Evolutionary conservation across 2,888 invertebrate species (phyloP).

Genomic region (Drosophila trichaetosa): DNA sequence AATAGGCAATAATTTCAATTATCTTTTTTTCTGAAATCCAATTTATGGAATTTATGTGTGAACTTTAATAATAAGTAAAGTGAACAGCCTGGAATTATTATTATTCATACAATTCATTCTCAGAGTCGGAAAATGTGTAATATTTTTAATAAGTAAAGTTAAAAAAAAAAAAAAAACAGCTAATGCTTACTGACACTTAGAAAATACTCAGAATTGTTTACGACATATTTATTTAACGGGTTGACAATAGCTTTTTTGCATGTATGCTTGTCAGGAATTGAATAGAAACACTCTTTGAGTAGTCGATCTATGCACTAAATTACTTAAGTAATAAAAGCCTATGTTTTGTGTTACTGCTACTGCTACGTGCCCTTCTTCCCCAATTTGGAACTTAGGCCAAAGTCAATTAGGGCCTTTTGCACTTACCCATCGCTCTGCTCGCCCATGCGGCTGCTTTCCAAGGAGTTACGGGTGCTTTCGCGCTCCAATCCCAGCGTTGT

Average conservation of each 20-base stretch:
- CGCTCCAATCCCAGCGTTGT: constrained; percentile 64
- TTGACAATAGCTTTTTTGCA: background rate
- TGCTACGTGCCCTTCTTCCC: background rate
- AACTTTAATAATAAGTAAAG: background rate
- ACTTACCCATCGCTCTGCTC: constrained; percentile 73
- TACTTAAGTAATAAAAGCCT: background rate
- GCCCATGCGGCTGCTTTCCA: constrained; percentile 71
- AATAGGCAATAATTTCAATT: background rate
- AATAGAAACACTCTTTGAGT: background rate
- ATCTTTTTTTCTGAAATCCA: background rate
- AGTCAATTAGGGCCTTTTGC: constrained; percentile 14
- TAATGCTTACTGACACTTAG: background rate
- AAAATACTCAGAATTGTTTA: background rate
- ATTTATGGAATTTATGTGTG: background rate
- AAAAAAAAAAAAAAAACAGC: background rate
- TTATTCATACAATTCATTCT: background rate
- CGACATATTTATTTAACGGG: background rate
- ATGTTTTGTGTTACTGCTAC: background rate
- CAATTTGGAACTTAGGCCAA: constrained; percentile 3
- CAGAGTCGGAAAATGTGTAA: background rate
- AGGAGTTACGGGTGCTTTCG: constrained; percentile 68
- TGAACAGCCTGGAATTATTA: background rate
- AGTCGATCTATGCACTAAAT: background rate
- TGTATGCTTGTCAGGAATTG: background rate
- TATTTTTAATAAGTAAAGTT: background rate